Base-by-base conservation (phyloP, 1,140 invertebrate genomes). In the Batillaria attramentaria region DNA sequence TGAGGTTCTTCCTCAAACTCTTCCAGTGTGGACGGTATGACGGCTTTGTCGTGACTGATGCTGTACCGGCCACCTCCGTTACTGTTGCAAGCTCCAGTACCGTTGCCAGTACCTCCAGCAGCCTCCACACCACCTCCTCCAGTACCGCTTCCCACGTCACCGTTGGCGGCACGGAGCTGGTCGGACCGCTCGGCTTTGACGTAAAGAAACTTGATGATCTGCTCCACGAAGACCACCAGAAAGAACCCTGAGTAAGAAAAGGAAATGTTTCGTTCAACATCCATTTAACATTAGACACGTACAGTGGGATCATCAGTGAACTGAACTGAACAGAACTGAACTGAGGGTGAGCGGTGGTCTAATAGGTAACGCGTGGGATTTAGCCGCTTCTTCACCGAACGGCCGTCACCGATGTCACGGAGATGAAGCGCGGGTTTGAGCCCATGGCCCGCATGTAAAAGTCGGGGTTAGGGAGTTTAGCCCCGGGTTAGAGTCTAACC, bases 181-280 rank as follows among this genome's bases (percentile, higher is more conserved):
- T 75, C 73, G 0, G 73, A 43, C 24, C 28, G 28, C 35, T 62
- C 43, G 1, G 79, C 79, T 42, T 77, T 79, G 37, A 75, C 8
- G 62, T 83, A 79, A 33, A 83, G 87, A 41, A 87, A 84, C 10
- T 92, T 81, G 60, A 91, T 91, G 41, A 93, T 89, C 84, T 93
- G 93, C 84, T 94, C 94, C 33, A 92, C 86, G 57, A 93, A 92
- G 24, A 94, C 89, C 5, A 94, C 91, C 10, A 92, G 80, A 78
- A 94, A 92, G 85, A 94, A 93, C 37, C 94, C 94, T 75, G 54
- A 5, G 42, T 13, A 42, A 18, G 33, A 31, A 62, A 62, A n/a
- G 33, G 2, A 62, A 62, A 20, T 24, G n/a, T n/a, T n/a, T n/a
- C n/a, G n/a, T n/a, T n/a, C n/a, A n/a, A n/a, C n/a, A n/a, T n/a